Evolutionary conservation across 2,888 invertebrate species (phyloP).

Genomic region (Cataglyphis livida): DNA sequence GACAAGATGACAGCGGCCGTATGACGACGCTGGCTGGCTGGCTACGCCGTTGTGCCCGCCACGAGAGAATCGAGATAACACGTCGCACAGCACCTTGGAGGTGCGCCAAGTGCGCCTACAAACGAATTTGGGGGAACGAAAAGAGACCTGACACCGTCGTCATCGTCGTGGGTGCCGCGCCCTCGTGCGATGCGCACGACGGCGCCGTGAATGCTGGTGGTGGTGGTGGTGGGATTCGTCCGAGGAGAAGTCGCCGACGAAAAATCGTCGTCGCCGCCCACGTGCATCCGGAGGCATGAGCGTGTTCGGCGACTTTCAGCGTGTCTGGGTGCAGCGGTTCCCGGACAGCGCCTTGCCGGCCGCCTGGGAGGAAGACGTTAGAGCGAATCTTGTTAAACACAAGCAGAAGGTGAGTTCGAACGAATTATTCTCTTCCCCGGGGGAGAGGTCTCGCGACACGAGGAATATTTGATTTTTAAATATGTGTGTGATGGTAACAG

Average conservation of each 20-base stretch:
- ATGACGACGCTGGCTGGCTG: conserved; percentile 70
- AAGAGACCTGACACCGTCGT: background rate
- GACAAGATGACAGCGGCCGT: conserved; percentile 80
- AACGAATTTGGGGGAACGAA: conserved; percentile 37
- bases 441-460: background rate
- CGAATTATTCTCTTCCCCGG: background rate
- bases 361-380: conserved; percentile 97
- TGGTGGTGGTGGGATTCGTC: conserved; percentile 58
- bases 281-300: conserved; percentile 86
- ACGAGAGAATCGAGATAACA: conserved; percentile 23
- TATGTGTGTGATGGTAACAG: background rate
- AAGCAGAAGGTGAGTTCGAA: conserved; percentile 89
- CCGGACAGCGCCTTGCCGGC: conserved; percentile 96
- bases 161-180: conserved; percentile 53
- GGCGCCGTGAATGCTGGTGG: conserved; percentile 57
- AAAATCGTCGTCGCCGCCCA: background rate
- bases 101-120: conserved; percentile 61
- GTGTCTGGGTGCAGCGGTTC: conserved; percentile 96
- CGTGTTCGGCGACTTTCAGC: conserved; percentile 96
- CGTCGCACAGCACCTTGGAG: conserved; percentile 17
- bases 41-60: conserved; percentile 54
- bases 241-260: conserved; percentile 28
- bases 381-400: conserved; percentile 95
- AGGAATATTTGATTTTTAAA: background rate
- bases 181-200: conserved; percentile 68